These are phyloP conservation scores for Megalonaias nervosa DNA, from an alignment of 1,140 invertebrate species.

Conservation along the genomic window DNA sequence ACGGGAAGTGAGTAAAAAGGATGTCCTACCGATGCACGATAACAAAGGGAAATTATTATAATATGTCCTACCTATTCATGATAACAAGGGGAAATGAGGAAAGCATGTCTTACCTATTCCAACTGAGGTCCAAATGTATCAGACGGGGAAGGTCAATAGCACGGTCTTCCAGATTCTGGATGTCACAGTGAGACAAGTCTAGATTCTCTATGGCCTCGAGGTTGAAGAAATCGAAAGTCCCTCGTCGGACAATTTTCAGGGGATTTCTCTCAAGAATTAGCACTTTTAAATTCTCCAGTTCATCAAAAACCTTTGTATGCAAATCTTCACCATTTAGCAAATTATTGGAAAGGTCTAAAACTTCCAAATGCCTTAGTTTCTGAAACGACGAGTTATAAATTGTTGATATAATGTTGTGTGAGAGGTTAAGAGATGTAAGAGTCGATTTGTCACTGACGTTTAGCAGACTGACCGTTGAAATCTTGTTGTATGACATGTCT, in stretches of 20 bases:
- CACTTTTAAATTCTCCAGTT: conserved; percentile 11
- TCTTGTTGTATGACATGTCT: conserved; percentile 19
- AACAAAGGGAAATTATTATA: too few species aligned
- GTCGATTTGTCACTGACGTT: neutral
- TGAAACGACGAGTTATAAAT: conserved; percentile 14
- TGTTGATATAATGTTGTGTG: conserved; percentile 17
- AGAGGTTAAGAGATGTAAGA: conserved; percentile 5
- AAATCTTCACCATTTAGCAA: conserved; percentile 6
- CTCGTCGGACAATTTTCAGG: conserved; percentile 2
- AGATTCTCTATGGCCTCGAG: conserved; percentile 8
- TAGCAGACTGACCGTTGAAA: conserved; percentile 17
- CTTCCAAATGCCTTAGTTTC: conserved; percentile 2
- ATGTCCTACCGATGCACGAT: too few species aligned
- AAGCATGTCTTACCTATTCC: conserved; percentile 1
- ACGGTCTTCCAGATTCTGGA: conserved; percentile 3
- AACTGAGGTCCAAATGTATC: conserved; percentile 21
- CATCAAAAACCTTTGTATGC: conserved; percentile 21
- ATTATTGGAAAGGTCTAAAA: conserved; percentile 30
- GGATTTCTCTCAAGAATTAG: conserved; percentile 22
- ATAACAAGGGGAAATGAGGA: too few species aligned
- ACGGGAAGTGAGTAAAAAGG: too few species aligned
- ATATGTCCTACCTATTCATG: too few species aligned
- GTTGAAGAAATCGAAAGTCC: conserved; percentile 20
- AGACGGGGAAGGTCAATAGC: conserved; percentile 21
- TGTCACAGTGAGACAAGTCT: conserved; percentile 28